Conservation (phyloP, 2,888 invertebrate genomes). For the Conchocele bisecta region DNA sequence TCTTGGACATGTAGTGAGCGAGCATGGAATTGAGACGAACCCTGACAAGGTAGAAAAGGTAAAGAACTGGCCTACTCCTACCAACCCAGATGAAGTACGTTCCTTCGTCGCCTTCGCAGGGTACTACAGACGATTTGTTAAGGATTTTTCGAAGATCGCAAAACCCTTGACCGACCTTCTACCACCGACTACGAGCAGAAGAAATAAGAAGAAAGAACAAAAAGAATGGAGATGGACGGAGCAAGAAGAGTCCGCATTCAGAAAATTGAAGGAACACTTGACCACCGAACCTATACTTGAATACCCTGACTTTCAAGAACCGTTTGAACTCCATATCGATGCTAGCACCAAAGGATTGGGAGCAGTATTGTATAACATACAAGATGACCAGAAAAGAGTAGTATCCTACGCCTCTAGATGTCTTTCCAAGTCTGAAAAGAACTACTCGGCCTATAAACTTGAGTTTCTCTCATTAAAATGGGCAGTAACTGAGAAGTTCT, state of each 20-base stretch:
- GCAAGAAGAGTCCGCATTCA: constrained; percentile 11
- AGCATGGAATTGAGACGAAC: constrained; percentile 6
- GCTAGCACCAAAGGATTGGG: constrained; percentile 5
- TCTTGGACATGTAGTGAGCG: constrained; percentile 41
- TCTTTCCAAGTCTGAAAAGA: constrained; percentile 4
- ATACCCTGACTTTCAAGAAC: constrained; percentile 8
- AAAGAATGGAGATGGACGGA: constrained; percentile 15
- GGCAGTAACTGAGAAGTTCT: constrained; percentile 9
- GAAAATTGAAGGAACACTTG: constrained; percentile 6
- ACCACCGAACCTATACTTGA: constrained; percentile 19
- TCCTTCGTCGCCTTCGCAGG: constrained; percentile 7
- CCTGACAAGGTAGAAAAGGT: constrained; percentile 15
- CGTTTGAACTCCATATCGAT: constrained; percentile 26
- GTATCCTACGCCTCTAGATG: constrained; percentile 16
- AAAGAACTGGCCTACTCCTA: constrained; percentile 20
- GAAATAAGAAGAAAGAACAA: not conserved
- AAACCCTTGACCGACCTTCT: constrained; percentile 41
- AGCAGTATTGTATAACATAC: constrained; percentile 7
- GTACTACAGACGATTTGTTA: constrained; percentile 36
- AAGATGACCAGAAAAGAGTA: constrained; percentile 12
- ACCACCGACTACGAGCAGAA: constrained; percentile 14
- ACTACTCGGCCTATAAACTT: constrained; percentile 11
- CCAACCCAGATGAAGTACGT: not conserved
- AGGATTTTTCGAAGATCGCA: constrained; percentile 38
- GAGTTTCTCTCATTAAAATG: constrained; percentile 16